Evolutionary conservation across 2,888 invertebrate species (phyloP).

Genomic region (Orchesellides sinensis): DNA sequence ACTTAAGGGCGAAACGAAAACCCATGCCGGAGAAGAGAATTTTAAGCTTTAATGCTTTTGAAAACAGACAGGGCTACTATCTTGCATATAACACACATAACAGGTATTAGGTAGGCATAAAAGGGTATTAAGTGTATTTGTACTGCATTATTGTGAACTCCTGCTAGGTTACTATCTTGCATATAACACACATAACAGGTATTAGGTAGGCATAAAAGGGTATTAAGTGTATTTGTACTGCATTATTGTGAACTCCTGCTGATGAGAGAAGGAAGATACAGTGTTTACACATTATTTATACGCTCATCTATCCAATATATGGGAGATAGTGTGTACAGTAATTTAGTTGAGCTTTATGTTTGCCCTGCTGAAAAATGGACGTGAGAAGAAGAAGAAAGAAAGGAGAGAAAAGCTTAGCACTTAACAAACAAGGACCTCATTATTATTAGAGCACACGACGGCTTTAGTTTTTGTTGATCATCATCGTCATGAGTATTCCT

Average conservation of each 20-base stretch:
- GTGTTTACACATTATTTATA: constrained; percentile 20
- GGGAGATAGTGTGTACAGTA: constrained; percentile 25
- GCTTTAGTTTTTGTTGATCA: constrained; percentile 49
- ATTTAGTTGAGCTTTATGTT: too few species aligned
- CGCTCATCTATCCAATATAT: neutral
- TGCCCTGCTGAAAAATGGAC: constrained; percentile 47
- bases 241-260: neutral
- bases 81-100: too few species aligned
- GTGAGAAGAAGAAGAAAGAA: constrained; percentile 25
- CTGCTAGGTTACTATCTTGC: neutral
- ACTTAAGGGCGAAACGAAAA: neutral
- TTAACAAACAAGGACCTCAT: constrained; percentile 57
- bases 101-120: too few species aligned
- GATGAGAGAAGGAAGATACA: too few species aligned
- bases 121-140: too few species aligned
- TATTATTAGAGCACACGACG: constrained; percentile 58
- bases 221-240: neutral
- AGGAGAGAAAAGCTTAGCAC: constrained; percentile 47
- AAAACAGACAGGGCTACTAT: neutral
- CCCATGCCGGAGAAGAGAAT: neutral
- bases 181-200: too few species aligned
- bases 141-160: neutral
- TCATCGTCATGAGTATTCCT: constrained; percentile 45
- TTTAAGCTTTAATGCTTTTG: neutral
- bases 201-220: too few species aligned